Evolutionary conservation across 2,113 vertebrate genomes (phyloP), one percentile per base, ranked within the genome.

Genomic region (Corvus moneduloides): DNA sequence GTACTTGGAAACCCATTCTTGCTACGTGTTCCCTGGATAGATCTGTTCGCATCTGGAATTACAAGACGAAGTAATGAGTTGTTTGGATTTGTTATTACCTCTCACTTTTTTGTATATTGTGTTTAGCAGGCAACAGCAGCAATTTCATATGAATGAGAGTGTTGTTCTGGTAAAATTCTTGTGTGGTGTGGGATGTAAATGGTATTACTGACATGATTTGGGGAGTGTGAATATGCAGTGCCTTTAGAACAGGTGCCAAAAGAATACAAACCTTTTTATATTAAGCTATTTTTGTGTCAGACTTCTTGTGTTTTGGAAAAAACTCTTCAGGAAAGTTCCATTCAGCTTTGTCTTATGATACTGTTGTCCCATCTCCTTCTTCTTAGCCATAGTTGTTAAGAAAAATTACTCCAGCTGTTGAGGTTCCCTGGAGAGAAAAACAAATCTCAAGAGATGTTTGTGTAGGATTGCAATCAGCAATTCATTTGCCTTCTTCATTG

Each of bases 21-120:
- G 99, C 99, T 95, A 99, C 99, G 56, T 98, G 99, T 96, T 99
- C 99, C 54, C 86, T 99, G 95, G 99, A 99, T 97, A 98, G 93
- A 94, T 99, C 99, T 20, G 93, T 99, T 41, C 98, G 98, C 93
- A 98, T 99, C 97, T 99, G 99, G 99, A 99, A 99, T 97, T 99
- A 99, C 4, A 98, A 98, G 74, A 98, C 89, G 4, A 99, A 99
- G 99, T 99, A 99, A 97, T 97, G 61, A 78, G 44, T 49, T 86
- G 21, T 84, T 89, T 80, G 28, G 82, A 46, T 79, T 74, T 87
- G 26, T 80, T 69, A 48, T 37, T 69, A 48, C 37, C 30, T 81
- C 93, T 67, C 79, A 16, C 6, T 39, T 94, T 94, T 87, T n/a
- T 79, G 16, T 51, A 12, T 80, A 30, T 68, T 90, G 16, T 55